These are phyloP conservation scores for Patella ulyssiponensis DNA, from an alignment of 2,888 invertebrate genomes.

Conservation along the genomic window DNA sequence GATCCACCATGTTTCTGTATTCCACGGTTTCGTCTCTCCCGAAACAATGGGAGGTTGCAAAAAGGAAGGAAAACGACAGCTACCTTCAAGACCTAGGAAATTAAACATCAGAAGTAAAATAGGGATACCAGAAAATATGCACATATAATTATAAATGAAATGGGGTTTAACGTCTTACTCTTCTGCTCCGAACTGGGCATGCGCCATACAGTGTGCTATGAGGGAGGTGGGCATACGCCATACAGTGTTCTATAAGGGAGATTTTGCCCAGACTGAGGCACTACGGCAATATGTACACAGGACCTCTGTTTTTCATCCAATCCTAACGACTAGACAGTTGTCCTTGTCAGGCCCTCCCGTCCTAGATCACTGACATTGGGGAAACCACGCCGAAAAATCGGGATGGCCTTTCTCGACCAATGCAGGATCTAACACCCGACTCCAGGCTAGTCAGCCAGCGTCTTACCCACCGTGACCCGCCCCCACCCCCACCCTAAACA, in stretches of 20 bases:
- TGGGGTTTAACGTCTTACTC: too few relatives aligned
- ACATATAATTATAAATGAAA: too few relatives aligned
- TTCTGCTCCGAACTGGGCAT: too few relatives aligned
- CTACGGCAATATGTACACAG: too few relatives aligned
- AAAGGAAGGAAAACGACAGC: slow-evolving; percentile 56
- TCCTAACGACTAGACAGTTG: too few relatives aligned
- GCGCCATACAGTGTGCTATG: background rate
- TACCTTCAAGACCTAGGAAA: slow-evolving; percentile 30
- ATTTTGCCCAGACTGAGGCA: too few relatives aligned
- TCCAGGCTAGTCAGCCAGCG: background rate
- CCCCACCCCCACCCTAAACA: too few relatives aligned
- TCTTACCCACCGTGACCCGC: too few relatives aligned
- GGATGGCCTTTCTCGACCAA: background rate
- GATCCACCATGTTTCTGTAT: slow-evolving; percentile 58
- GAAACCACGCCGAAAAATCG: background rate
- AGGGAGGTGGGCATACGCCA: too few relatives aligned
- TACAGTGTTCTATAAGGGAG: background rate
- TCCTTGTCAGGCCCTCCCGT: too few relatives aligned
- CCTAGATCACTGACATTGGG: background rate
- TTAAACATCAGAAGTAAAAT: background rate
- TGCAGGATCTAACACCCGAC: background rate
- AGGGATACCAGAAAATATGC: too few relatives aligned
- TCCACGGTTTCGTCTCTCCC: slow-evolving; percentile 54
- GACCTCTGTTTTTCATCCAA: too few relatives aligned
- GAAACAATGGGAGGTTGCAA: slow-evolving; percentile 51